phyloP scores from a whole-genome alignment of 2,797 vertebrate species.

The Anabacerthia variegaticeps region DNA sequence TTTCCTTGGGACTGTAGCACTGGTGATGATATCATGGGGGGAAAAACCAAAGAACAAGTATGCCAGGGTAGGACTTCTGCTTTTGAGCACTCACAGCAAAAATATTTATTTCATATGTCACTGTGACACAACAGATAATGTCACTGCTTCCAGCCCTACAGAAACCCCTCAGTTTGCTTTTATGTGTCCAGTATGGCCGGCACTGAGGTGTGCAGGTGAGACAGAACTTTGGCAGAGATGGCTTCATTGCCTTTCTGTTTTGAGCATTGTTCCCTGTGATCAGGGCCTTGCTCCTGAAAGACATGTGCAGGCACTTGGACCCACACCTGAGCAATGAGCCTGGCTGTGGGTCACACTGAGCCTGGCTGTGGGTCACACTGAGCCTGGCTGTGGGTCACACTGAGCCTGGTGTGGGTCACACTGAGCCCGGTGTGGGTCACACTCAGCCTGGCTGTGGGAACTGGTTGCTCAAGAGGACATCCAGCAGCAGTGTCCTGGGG shows the following conservation, averaged over 20 bases:
- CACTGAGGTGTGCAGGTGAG: accelerated
- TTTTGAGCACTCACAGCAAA: background rate
- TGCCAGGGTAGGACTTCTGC: background rate
- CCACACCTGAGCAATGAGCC: background rate
- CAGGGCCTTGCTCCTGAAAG: background rate
- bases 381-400: too few relatives aligned
- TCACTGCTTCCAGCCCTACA: background rate
- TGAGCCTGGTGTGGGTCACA: too few relatives aligned
- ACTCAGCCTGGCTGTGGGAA: background rate
- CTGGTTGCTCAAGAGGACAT: background rate
- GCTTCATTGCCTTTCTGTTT: background rate
- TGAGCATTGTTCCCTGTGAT: too few relatives aligned
- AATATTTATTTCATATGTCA: background rate
- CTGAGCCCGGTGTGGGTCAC: too few relatives aligned
- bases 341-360: background rate
- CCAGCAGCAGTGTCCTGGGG: background rate
- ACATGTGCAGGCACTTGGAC: accelerated
- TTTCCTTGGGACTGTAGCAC: background rate
- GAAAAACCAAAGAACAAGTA: background rate
- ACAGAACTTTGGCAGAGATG: background rate
- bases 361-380: too few relatives aligned
- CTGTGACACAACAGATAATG: background rate
- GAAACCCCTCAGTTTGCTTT: background rate
- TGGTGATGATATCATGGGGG: background rate
- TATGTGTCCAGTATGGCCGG: accelerated